Percentiles rank a stretch among this genome's conserved stretches.
Conservation (phyloP, 2,888 invertebrate genomes). For the Melitaea athalia region DNA sequence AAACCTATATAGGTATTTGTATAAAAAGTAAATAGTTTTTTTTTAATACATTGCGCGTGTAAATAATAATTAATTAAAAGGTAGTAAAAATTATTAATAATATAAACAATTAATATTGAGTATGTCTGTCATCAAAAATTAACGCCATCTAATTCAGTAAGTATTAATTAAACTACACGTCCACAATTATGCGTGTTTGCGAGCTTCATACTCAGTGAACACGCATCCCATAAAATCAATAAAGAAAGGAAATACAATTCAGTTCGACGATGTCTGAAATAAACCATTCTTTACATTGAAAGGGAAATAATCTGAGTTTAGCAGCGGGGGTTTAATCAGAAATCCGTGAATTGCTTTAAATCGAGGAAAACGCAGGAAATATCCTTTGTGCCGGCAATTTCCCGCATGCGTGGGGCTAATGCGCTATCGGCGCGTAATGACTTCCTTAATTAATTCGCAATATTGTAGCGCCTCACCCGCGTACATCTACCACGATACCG, state of each 20-base stretch:
- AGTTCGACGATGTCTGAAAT: constrained; percentile 80
- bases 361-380: constrained; percentile 82
- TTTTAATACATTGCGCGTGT: background rate
- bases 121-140: no score
- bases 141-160: background rate
- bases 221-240: constrained; percentile 67
- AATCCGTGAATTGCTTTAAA: constrained; percentile 82
- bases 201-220: constrained; percentile 11
- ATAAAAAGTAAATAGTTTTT: background rate
- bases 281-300: constrained; percentile 81
- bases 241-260: constrained; percentile 78
- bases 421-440: constrained; percentile 79
- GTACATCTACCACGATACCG: constrained; percentile 8
- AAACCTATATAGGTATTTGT: background rate
- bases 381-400: constrained; percentile 80
- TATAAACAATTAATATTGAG: no score
- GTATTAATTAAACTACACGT: background rate
- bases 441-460: constrained; percentile 82
- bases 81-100: no score
- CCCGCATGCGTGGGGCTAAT: constrained; percentile 78
- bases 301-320: constrained; percentile 80
- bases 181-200: background rate
- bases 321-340: constrained; percentile 81
- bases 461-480: constrained; percentile 49
- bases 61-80: no score